These are phyloP conservation scores for Linnaemya tessellans DNA, from an alignment of 2,888 invertebrate species.

Conservation along the genomic window DNA sequence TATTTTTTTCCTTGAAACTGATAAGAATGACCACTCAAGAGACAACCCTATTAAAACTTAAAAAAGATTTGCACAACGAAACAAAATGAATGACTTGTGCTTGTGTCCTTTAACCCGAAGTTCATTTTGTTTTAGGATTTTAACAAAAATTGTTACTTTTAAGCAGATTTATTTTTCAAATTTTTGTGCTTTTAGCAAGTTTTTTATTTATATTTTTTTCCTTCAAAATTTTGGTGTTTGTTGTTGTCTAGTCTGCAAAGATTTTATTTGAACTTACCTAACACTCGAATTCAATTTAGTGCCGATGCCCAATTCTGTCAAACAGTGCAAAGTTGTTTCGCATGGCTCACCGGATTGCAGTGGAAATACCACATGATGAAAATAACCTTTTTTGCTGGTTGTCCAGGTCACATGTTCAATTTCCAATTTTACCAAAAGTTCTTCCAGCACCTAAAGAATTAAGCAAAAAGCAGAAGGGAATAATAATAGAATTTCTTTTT, in stretches of 20 bases:
- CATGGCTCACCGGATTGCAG: conserved; percentile 88
- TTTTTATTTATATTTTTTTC: too few relatives aligned
- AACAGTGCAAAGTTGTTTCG: conserved; percentile 89
- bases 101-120: conserved; percentile 41
- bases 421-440: conserved; percentile 86
- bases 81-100: conserved; percentile 63
- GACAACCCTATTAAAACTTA: conserved; percentile 53
- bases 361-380: conserved; percentile 89
- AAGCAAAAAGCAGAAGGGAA: conserved; percentile 24
- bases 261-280: conserved; percentile 84
- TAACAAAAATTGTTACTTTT: too few relatives aligned
- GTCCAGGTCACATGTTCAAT: conserved; percentile 89
- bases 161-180: not conserved
- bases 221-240: too few relatives aligned
- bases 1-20: conserved; percentile 17
- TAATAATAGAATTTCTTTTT: not conserved
- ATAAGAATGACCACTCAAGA: conserved; percentile 65
- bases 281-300: conserved; percentile 88
- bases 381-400: conserved; percentile 87
- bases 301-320: conserved; percentile 89
- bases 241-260: not conserved
- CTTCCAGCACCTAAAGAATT: conserved; percentile 86
- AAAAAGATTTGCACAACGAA: conserved; percentile 15
- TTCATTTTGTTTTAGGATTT: not conserved
- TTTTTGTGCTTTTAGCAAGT: too few relatives aligned